Evolutionary conservation across 2,888 invertebrate genomes (phyloP).

Genomic region (Drosophila acutilabella): DNA sequence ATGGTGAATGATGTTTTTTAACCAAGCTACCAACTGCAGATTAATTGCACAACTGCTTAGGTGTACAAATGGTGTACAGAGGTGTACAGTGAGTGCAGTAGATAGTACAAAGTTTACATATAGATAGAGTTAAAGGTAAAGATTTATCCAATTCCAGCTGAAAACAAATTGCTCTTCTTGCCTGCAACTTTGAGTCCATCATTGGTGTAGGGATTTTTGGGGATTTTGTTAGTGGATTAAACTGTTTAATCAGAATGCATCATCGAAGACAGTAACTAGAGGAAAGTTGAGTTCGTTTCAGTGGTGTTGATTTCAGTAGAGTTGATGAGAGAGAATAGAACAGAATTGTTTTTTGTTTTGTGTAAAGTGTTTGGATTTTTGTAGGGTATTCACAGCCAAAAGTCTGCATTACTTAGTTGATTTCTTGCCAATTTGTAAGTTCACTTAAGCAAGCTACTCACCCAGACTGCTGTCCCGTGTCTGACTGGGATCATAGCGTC

Average conservation of each 20-base stretch:
- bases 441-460: conserved; percentile 60
- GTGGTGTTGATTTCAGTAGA: conserved; percentile 11
- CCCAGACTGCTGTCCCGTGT: conserved; percentile 85
- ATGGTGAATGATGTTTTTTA: conserved; percentile 10
- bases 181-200: conserved; percentile 45
- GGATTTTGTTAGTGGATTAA: conserved; percentile 26
- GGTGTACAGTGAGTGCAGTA: conserved; percentile 20
- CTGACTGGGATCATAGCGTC: conserved; percentile 78
- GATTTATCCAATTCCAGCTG: conserved; percentile 19
- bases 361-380: conserved; percentile 23
- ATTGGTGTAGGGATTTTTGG: conserved; percentile 46
- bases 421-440: conserved; percentile 2
- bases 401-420: conserved; percentile 60
- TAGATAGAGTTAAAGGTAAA: conserved; percentile 1
- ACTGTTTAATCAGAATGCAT: conserved; percentile 62
- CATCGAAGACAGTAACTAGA: conserved; percentile 70
- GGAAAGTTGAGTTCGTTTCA: conserved; percentile 21
- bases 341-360: conserved; percentile 41
- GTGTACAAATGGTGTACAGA: conserved; percentile 22
- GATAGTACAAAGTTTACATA: conserved; percentile 4
- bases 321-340: conserved; percentile 53
- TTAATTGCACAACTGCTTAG: conserved; percentile 16
- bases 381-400: conserved; percentile 56
- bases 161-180: conserved; percentile 39
- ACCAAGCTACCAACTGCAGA: conserved; percentile 31